phyloP scores from a whole-genome alignment of 2,113 vertebrate species.

The Heptranchias perlo region DNA sequence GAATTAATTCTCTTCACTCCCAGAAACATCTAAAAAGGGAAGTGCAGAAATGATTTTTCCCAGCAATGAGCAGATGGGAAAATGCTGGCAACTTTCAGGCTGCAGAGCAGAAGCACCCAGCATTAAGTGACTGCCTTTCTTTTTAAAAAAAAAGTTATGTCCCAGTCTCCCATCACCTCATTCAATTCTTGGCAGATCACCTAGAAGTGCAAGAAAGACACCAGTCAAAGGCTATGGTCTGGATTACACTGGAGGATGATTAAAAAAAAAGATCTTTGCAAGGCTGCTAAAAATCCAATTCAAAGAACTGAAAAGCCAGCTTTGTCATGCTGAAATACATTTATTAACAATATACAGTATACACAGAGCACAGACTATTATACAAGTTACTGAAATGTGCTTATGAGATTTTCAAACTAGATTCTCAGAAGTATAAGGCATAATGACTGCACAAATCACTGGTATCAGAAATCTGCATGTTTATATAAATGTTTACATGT shows the following conservation, averaged over 20 bases:
- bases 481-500: constrained; percentile 9
- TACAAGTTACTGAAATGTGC: constrained; percentile 37
- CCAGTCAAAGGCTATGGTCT: background rate
- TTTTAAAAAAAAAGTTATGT: background rate
- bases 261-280: background rate
- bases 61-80: background rate
- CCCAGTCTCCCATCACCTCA: background rate
- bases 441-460: constrained; percentile 23
- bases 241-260: background rate
- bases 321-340: constrained; percentile 28
- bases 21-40: background rate
- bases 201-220: background rate
- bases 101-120: background rate
- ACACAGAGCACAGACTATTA: background rate
- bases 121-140: background rate
- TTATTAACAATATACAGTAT: constrained; percentile 37
- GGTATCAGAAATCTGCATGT: constrained; percentile 22
- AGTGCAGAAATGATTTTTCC: background rate
- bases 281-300: background rate
- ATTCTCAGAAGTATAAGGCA: constrained; percentile 15
- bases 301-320: background rate
- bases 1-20: background rate
- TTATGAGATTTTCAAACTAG: background rate
- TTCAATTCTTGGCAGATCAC: background rate
- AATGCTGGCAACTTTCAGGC: background rate